Evolutionary conservation across 2,797 vertebrate genomes (phyloP), one percentile per base, ranked within the genome.

Genomic region (Steatocranus sp.): DNA sequence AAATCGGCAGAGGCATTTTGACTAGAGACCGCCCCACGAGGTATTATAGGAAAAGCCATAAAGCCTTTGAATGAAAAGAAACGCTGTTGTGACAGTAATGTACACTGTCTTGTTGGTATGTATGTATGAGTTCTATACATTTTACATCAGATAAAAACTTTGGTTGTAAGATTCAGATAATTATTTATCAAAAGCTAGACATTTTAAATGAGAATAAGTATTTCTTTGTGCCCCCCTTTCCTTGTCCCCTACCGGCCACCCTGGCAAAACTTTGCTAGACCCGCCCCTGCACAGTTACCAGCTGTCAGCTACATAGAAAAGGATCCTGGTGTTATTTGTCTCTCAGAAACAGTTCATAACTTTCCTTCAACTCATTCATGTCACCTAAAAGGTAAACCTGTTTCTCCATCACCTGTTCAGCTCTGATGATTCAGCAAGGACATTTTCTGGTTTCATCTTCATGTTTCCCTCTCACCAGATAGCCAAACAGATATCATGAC

Each of bases 401-500:
- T 7, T 23, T 7, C 50, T 51, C 11, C 50, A 12, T 51, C 20
- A 51, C 20, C 50, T 51, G 50, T 7, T 51, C 20, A 51, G 20
- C 20, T 51, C 20, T 23, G 50, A 51, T 23, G 50, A 12, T 51
- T 7, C 20, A 23, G 1, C 23, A 51, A 51, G 20, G 0, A 23
- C 49, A 23, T 51, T 11, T 12, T 11, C 20, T 51, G 49, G 20
- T 23, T 23, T 51, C 20, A 23, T 23, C 49, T 23, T 51, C 20
- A 51, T 51, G 49, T 0, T 12, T 23, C 6, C 20, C 20, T 51
- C 49, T 51, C 49, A 51, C 49, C 49, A 51, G 0, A 23, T 51
- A 51, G 23, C n/a, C 0, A 51, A 51, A 51, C 20, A 0, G 5
- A 50, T 4, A 50, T 50, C n/a, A 50, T 11, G 8, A 48, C 46